These are phyloP conservation scores for Platichthys flesus DNA, from an alignment of 2,113 vertebrate species.

Conservation along the genomic window DNA sequence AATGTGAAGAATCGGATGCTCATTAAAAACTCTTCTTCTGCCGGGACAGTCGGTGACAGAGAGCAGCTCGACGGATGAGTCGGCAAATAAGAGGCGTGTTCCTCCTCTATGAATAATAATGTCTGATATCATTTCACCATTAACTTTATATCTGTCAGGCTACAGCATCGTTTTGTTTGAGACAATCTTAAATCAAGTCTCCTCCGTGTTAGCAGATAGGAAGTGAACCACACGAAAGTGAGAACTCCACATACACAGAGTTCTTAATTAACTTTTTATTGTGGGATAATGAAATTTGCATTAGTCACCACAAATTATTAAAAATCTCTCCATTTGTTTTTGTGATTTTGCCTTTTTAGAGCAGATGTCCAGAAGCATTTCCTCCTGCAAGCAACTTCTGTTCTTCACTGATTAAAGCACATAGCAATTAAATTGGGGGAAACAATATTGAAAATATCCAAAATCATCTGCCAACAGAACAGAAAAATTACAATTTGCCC, in stretches of 20 bases:
- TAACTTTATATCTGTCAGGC: constrained; percentile 1
- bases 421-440: not conserved
- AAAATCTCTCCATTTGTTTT: too few species aligned
- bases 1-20: constrained; percentile 8
- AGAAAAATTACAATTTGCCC: not conserved
- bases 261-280: not conserved
- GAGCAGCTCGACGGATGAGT: not conserved
- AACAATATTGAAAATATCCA: not conserved
- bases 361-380: not conserved
- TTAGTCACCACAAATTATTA: not conserved
- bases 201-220: too few species aligned
- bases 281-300: not conserved
- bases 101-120: not conserved
- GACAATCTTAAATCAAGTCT: too few species aligned
- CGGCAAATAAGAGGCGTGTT: not conserved
- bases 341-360: too few species aligned
- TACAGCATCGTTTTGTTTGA: not conserved
- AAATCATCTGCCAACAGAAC: not conserved
- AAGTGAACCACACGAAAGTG: too few species aligned
- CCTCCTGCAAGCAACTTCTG: not conserved
- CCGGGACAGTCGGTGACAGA: not conserved
- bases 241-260: too few species aligned
- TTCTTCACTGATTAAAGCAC: not conserved
- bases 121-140: not conserved
- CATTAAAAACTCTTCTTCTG: constrained; percentile 29